Conservation (phyloP, 2,797 vertebrate species). For the Malurus leucopterus region DNA sequence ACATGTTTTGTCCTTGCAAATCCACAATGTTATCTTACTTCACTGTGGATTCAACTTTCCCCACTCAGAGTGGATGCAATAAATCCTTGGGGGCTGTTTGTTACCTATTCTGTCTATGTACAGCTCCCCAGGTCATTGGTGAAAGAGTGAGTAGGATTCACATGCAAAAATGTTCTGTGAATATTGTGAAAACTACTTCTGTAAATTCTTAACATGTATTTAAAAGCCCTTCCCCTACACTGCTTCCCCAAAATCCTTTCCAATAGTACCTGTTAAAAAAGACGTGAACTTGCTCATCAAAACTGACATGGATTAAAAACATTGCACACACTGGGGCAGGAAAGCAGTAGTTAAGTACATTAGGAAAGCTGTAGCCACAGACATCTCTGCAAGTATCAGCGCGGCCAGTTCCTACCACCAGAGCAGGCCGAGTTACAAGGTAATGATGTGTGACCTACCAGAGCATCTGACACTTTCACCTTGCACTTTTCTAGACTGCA, state of each 20-base stretch:
- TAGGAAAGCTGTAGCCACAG: background rate
- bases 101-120: background rate
- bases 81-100: rapidly evolving
- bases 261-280: background rate
- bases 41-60: background rate
- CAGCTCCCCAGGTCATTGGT: background rate
- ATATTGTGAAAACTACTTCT: background rate
- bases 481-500: background rate
- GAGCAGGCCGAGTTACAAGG: rapidly evolving
- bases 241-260: background rate
- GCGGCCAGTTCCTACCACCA: rapidly evolving
- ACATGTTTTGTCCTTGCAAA: background rate
- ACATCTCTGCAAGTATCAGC: background rate
- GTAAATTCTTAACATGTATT: background rate
- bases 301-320: background rate
- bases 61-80: background rate
- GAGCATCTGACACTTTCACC: no score
- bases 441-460: rapidly evolving
- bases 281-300: background rate
- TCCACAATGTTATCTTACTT: rapidly evolving
- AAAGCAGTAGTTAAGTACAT: background rate
- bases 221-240: background rate
- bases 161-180: background rate
- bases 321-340: background rate
- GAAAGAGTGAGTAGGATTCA: background rate